These are phyloP conservation scores for Dasypus novemcinctus DNA, from an alignment of 2,113 vertebrate species.

Conservation along the genomic window DNA sequence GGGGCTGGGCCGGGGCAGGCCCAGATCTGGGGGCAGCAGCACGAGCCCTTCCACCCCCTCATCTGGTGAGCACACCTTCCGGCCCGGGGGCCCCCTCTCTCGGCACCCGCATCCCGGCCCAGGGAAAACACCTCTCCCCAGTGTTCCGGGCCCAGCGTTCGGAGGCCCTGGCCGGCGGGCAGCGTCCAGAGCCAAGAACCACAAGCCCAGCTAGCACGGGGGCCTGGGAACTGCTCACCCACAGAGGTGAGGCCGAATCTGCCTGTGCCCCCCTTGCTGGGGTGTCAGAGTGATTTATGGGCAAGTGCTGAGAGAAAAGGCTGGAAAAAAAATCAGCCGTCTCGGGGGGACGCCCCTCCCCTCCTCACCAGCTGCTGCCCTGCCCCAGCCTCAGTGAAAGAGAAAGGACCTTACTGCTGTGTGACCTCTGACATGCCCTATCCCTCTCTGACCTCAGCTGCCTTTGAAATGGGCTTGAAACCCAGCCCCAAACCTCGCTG, in stretches of 20 bases:
- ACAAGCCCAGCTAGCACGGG: slow-evolving; percentile 10
- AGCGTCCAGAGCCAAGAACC: slow-evolving; percentile 57
- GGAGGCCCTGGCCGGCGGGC: slow-evolving; percentile 25
- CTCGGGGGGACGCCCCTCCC: background rate
- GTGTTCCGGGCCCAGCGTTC: background rate
- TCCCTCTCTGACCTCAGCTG: background rate
- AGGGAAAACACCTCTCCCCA: background rate
- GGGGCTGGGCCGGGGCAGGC: background rate
- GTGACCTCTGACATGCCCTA: background rate
- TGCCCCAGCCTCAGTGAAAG: background rate
- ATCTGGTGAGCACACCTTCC: slow-evolving; percentile 53
- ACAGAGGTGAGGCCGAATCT: slow-evolving; percentile 21
- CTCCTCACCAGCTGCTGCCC: accelerated
- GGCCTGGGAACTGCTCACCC: slow-evolving; percentile 47
- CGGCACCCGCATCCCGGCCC: background rate
- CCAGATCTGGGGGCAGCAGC: background rate
- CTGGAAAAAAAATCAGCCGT: background rate
- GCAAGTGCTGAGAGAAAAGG: slow-evolving; percentile 47
- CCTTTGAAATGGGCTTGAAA: slow-evolving; percentile 4
- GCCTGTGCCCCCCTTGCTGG: background rate
- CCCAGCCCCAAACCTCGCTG: background rate
- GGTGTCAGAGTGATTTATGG: slow-evolving; percentile 69
- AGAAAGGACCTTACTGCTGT: background rate
- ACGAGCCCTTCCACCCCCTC: background rate
- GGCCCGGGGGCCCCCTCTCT: background rate